Conservation (phyloP, 2,888 invertebrate genomes). For the Limulus polyphemus region DNA sequence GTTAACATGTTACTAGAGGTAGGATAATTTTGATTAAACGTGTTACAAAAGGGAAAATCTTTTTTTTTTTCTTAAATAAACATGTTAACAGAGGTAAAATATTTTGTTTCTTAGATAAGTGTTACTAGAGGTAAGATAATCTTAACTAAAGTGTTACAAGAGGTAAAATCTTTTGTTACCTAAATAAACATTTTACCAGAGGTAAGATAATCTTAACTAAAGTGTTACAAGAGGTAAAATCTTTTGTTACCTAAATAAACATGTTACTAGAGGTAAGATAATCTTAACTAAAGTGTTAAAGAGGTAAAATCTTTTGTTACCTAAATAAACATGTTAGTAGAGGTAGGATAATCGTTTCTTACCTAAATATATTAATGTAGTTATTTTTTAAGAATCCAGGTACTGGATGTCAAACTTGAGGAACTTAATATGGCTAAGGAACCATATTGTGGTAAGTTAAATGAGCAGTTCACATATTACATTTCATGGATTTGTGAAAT, state of each 20-base stretch:
- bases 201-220: too few species aligned
- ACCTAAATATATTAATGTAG: too few species aligned
- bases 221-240: too few species aligned
- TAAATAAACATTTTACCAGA: background rate
- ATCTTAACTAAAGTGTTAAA: too few species aligned
- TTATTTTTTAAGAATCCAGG: conserved; percentile 11
- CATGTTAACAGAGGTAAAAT: background rate
- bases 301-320: background rate
- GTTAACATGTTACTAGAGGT: too few species aligned
- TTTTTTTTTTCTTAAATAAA: too few species aligned
- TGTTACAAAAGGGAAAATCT: too few species aligned
- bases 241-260: background rate
- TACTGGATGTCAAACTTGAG: conserved; percentile 13
- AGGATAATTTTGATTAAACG: too few species aligned
- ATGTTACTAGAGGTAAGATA: background rate
- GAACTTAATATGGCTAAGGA: conserved; percentile 20
- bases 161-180: background rate
- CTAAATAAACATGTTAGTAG: background rate
- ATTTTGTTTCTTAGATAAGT: background rate
- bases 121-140: background rate
- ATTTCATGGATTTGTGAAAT: too few species aligned
- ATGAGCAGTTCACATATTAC: too few species aligned
- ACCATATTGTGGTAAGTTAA: conserved; percentile 19
- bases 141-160: too few species aligned
- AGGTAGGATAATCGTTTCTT: too few species aligned